Conservation (phyloP, 2,797 vertebrate species). For the Rhincodon typus region DNA sequence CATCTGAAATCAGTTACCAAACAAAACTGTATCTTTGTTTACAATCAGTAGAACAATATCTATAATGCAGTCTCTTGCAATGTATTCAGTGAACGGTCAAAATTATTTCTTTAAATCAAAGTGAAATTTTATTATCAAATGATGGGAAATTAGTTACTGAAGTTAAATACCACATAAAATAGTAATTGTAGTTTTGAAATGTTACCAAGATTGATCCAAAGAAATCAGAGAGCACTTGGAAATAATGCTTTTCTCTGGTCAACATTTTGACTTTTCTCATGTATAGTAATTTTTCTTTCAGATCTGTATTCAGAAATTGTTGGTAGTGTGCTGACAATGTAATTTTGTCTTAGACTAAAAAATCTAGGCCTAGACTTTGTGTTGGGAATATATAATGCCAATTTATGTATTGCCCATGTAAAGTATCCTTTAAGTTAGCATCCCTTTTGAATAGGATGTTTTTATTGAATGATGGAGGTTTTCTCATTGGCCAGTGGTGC, state of each 20-base stretch:
- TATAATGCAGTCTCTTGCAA: neutral
- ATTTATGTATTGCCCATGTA: neutral
- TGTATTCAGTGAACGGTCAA: neutral
- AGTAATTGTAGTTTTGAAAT: neutral
- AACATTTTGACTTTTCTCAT: slow-evolving; percentile 55
- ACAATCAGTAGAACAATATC: neutral
- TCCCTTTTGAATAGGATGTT: neutral
- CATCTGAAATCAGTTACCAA: neutral
- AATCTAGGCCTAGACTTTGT: slow-evolving; percentile 55
- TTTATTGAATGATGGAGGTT: neutral
- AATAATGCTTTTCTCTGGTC: slow-evolving; percentile 55
- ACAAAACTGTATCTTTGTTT: neutral
- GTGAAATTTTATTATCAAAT: neutral
- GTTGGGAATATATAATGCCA: neutral
- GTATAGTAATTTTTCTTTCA: slow-evolving; percentile 56
- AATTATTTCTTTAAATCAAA: neutral
- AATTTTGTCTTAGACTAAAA: slow-evolving; percentile 60
- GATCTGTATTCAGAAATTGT: slow-evolving; percentile 57
- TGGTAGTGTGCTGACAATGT: slow-evolving; percentile 49
- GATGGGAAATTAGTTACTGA: neutral
- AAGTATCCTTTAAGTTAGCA: neutral
- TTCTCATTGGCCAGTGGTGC: neutral
- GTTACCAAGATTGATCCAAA: neutral
- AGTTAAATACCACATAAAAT: neutral
- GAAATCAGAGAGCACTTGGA: slow-evolving; percentile 16